Percentiles rank a stretch among this genome's conserved stretches.
Conservation (phyloP, 2,888 invertebrate genomes). For the Himalopsyche japonica region DNA sequence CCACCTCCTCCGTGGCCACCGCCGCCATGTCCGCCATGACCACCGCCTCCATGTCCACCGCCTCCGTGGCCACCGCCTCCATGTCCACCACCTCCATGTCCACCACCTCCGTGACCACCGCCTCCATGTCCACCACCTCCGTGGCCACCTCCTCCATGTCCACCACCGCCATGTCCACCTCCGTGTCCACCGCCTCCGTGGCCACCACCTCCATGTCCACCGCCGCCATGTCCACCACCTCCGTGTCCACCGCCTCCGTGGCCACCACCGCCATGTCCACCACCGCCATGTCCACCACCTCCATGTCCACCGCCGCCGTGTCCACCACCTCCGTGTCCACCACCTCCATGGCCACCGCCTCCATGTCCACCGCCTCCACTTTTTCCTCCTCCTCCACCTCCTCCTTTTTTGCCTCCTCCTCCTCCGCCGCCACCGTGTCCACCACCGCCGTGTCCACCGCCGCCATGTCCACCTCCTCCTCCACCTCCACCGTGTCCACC, state of each 20-base stretch:
- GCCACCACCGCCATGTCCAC: not conserved
- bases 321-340: constrained; percentile 6
- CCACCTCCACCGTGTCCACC: constrained; percentile 17
- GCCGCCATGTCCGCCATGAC: not conserved
- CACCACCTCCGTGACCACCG: too few species aligned
- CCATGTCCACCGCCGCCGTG: constrained; percentile 8
- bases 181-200: constrained; percentile 3
- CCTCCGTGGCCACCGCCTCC: constrained; percentile 6
- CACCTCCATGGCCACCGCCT: constrained; percentile 3
- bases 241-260: constrained; percentile 6
- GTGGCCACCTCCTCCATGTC: constrained; percentile 18
- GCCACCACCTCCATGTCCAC: constrained; percentile 9
- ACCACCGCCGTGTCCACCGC: constrained; percentile 12
- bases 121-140: not conserved
- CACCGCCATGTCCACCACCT: not conserved
- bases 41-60: constrained; percentile 4
- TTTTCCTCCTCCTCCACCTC: constrained; percentile 16
- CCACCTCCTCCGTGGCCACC: not conserved
- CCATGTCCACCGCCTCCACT: constrained; percentile 15
- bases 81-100: constrained; percentile 14
- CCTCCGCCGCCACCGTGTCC: constrained; percentile 20
- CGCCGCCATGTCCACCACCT: not conserved
- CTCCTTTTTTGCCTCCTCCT: constrained; percentile 12
- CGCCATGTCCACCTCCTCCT: constrained; percentile 14
- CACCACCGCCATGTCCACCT: constrained; percentile 3